Base-by-base conservation (phyloP, 2,113 vertebrate genomes). In the Oriolus oriolus region DNA sequence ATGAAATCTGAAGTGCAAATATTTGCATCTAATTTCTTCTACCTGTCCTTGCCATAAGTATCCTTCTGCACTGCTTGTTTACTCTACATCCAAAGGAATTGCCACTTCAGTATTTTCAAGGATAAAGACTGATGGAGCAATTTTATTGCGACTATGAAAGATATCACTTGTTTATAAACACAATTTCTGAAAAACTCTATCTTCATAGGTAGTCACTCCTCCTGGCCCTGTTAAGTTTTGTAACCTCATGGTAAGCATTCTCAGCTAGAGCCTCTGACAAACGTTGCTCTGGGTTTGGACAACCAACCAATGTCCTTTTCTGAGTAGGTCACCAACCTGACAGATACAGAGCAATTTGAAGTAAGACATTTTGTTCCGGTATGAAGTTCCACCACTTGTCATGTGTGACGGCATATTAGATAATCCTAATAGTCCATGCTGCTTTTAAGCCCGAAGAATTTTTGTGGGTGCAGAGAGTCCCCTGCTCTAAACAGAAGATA, bases 21-120 rank as follows among this genome's bases (percentile, higher is more conserved):
- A 91, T 95, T 94, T 93, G 65, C 89, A 95, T 93, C 37, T 79
- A 53, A 79, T 92, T 84, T 91, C 56, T 89, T 94, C 70, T 16
- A 71, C 76, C 52, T 88, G 44, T 90, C 87, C 77, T 95, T 94
- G 89, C 84, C 65, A 26, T 63, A 82, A 61, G 22, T 13, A 87
- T 95, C 49, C 52, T 91, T 75, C 49, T 71, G n/a, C 28, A 44
- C 10, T 84, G 26, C 61, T 89, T 95, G 49, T 93, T 93, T 84
- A 88, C 33, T 84, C 30, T 41, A 33, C 16, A 76, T 78, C 95
- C 92, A 95, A 94, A 92, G 81, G 77, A 95, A 93, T 68, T 85
- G 73, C 26, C 54, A 78, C 84, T 93, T 89, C 47, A 92, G 49
- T 52, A 79, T 91, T 89, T 91, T 91, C 89, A 94, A 92, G 89